phyloP scores from a whole-genome alignment of 2,113 vertebrate genomes.

The Scomber japonicus region DNA sequence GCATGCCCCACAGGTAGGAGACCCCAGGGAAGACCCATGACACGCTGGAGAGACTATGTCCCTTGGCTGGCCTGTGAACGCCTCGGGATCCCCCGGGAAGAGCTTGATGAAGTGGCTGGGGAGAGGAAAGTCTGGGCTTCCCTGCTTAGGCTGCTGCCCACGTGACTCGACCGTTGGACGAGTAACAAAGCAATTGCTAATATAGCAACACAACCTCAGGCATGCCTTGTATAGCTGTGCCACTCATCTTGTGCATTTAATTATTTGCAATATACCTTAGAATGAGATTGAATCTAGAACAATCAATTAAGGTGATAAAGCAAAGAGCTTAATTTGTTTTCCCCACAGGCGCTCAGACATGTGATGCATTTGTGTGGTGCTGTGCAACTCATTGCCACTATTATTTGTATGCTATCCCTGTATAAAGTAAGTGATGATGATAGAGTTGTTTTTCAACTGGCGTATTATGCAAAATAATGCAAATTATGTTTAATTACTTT shows the following conservation, averaged over 20 bases:
- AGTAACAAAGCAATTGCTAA: too few species aligned
- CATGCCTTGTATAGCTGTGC: neutral
- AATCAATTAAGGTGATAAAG: neutral
- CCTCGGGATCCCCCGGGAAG: too few species aligned
- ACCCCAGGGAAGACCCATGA: too few species aligned
- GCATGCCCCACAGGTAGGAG: too few species aligned
- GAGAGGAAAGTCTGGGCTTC: too few species aligned
- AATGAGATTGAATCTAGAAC: neutral
- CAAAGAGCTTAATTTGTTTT: neutral
- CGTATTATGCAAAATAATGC: neutral
- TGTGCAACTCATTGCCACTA: neutral
- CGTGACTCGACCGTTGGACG: too few species aligned
- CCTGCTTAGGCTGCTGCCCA: too few species aligned
- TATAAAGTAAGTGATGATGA: neutral
- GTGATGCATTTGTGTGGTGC: neutral
- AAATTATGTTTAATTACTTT: neutral
- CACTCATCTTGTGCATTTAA: constrained; percentile 19
- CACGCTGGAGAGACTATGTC: too few species aligned
- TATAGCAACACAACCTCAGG: too few species aligned
- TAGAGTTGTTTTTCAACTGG: neutral
- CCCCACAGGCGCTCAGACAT: neutral
- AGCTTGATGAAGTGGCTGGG: too few species aligned
- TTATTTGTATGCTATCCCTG: neutral
- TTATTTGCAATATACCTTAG: neutral
- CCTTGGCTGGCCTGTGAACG: too few species aligned